phyloP scores from a whole-genome alignment of 2,797 vertebrate genomes.

The Schizopygopsis pylzovi region DNA sequence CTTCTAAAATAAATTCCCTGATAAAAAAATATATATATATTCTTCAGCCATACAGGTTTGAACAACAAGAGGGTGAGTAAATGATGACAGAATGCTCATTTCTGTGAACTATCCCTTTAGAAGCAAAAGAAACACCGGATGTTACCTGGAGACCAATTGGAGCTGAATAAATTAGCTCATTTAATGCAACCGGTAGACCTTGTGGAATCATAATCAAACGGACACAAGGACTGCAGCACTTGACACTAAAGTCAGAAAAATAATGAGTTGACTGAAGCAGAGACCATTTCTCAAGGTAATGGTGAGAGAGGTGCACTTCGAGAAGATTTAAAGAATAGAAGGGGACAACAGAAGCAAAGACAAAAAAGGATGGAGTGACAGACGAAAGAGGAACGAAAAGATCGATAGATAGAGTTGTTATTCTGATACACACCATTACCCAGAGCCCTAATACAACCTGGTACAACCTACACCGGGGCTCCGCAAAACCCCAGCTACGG shows the following conservation, averaged over 20 bases:
- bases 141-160: neutral
- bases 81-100: conserved; percentile 1
- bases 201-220: conserved; percentile 30
- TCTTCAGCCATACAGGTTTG: neutral
- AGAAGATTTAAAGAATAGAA: neutral
- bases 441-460: neutral
- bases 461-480: no score
- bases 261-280: conserved; percentile 33
- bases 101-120: neutral
- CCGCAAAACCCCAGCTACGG: no score
- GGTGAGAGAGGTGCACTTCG: neutral
- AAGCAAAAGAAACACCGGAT: neutral
- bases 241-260: neutral
- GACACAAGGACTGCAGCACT: neutral
- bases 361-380: conserved; percentile 5
- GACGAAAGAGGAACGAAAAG: neutral
- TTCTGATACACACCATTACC: conserved; percentile 37
- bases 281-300: conserved; percentile 11
- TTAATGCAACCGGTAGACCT: conserved; percentile 36
- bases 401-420: conserved; percentile 13
- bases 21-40: no score
- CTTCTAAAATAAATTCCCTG: neutral
- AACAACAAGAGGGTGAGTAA: neutral
- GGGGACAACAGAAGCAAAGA: neutral
- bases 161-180: conserved; percentile 31